These are phyloP conservation scores for Nesogale talazaci DNA, from an alignment of 2,113 vertebrate genomes.

Conservation along the genomic window DNA sequence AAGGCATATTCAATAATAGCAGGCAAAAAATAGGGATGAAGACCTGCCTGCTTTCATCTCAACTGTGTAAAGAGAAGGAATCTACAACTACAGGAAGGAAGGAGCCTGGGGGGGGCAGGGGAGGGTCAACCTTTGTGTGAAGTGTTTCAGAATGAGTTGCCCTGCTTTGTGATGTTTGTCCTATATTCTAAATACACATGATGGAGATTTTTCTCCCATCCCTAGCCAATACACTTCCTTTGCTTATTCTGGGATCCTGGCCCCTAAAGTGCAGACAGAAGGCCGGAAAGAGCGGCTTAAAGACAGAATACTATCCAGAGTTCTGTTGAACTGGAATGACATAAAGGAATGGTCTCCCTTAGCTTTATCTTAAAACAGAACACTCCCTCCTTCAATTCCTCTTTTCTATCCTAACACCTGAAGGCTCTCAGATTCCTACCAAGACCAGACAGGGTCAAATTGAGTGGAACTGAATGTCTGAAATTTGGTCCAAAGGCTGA, in stretches of 20 bases:
- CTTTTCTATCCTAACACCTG: neutral
- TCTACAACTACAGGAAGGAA: neutral
- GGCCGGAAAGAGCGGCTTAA: neutral
- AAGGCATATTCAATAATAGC: too few relatives aligned
- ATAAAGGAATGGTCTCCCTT: neutral
- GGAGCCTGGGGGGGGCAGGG: too few relatives aligned
- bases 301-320: neutral
- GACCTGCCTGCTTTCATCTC: too few relatives aligned
- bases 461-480: too few relatives aligned
- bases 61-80: neutral
- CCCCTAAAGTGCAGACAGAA: neutral
- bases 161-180: neutral
- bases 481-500: too few relatives aligned
- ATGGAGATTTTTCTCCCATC: neutral
- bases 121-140: neutral
- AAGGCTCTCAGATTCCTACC: neutral
- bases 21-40: too few relatives aligned
- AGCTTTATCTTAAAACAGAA: neutral
- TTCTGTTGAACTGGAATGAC: neutral
- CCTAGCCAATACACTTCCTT: slow-evolving; percentile 4
- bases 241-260: neutral
- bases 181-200: neutral
- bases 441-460: too few relatives aligned
- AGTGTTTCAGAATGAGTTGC: neutral
- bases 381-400: too few relatives aligned